These are phyloP conservation scores for Dipodomys spectabilis DNA, from an alignment of 2,113 vertebrate genomes.

Conservation along the genomic window DNA sequence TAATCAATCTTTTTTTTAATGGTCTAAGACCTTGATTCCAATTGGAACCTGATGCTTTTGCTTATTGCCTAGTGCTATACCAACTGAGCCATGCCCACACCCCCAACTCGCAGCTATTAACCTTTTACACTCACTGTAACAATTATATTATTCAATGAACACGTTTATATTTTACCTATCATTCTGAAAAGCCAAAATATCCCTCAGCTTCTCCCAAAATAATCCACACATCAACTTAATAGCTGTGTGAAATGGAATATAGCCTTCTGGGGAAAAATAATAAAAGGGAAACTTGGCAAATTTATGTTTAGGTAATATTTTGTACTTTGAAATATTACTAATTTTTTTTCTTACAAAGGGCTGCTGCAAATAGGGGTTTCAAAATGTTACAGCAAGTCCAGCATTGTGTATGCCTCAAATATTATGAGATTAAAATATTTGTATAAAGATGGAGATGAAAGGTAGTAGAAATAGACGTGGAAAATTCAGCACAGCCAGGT, in stretches of 20 bases:
- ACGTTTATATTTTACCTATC: neutral
- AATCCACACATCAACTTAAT: neutral
- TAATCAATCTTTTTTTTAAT: neutral
- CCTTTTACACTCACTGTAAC: constrained; percentile 7
- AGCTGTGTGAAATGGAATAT: neutral
- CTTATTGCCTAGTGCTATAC: too few species aligned
- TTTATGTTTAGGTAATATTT: neutral
- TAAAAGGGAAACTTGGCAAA: neutral
- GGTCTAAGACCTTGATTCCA: too few species aligned
- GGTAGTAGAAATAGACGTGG: neutral
- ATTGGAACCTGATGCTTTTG: too few species aligned
- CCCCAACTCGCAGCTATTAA: neutral
- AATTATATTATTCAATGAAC: neutral
- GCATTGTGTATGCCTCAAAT: neutral
- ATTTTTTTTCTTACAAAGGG: neutral
- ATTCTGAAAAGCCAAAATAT: neutral
- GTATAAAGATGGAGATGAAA: neutral
- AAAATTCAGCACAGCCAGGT: neutral
- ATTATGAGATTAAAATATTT: neutral
- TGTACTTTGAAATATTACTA: neutral
- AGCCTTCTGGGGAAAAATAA: neutral
- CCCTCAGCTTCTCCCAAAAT: neutral
- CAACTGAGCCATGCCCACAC: too few species aligned
- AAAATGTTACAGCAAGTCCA: neutral
- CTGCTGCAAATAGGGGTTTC: neutral